Evolutionary conservation across 2,888 invertebrate genomes (phyloP).

Genomic region (Phengaris arion): DNA sequence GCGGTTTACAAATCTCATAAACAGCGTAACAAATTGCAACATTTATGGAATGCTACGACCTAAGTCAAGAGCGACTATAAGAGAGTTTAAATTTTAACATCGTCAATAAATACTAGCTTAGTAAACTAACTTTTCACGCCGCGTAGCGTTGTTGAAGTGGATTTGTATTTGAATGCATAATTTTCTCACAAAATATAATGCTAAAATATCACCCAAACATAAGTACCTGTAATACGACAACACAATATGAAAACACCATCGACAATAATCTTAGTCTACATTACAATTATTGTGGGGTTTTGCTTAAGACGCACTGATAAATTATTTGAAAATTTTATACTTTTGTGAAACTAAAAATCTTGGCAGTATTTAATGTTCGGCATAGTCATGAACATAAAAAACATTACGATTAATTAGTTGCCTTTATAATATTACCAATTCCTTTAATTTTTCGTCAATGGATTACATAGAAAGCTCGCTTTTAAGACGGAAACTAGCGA

Average conservation of each 20-base stretch:
- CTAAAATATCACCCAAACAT: slow-evolving; percentile 29
- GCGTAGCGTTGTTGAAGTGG: background rate
- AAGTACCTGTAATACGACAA: slow-evolving; percentile 34
- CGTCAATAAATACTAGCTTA: slow-evolving; percentile 20
- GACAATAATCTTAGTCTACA: slow-evolving; percentile 42
- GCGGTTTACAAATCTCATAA: slow-evolving; percentile 35
- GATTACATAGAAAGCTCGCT: slow-evolving; percentile 13
- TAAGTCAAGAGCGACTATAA: slow-evolving; percentile 33
- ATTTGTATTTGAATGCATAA: background rate
- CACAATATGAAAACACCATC: slow-evolving; percentile 40
- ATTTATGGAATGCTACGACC: slow-evolving; percentile 54
- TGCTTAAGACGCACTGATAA: slow-evolving; percentile 34
- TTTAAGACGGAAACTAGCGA: background rate
- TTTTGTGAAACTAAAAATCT: background rate
- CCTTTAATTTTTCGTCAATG: slow-evolving; percentile 10
- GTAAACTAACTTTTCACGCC: background rate
- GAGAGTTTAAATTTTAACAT: slow-evolving; percentile 6
- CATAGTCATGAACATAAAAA: slow-evolving; percentile 6
- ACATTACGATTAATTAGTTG: background rate
- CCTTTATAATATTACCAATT: background rate
- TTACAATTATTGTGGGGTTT: slow-evolving; percentile 43
- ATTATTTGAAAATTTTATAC: background rate
- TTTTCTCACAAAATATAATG: slow-evolving; percentile 13
- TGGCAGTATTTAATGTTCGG: background rate
- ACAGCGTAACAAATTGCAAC: slow-evolving; percentile 33